Base-by-base conservation (phyloP, 2,888 invertebrate species). In the Synanthedon formicaeformis region DNA sequence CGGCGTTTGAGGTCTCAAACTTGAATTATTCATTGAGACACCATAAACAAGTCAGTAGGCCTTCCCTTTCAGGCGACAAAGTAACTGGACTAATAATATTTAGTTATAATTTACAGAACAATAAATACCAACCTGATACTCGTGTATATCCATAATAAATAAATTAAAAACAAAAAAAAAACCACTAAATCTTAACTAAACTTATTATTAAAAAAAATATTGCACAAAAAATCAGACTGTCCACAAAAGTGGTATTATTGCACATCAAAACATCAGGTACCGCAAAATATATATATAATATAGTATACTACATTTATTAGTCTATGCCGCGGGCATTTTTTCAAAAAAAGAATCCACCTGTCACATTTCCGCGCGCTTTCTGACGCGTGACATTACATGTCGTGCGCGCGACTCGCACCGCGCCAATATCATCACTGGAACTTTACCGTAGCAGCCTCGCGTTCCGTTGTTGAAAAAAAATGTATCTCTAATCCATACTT, bases 51-150 rank as follows among this genome's bases (percentile, higher is more conserved):
- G 4, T 23, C 23, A 23, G 23, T 1, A 23, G 4, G 3, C 23
- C 23, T 23, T 3, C 23, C 27, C 27, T 6, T 27, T 18, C 18
- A 18, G 18, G 23, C 23, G 4, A 23, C 23, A 23, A 23, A 23
- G 23, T 23, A 4, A 23, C 23, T 23, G 23, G 23, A 4, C 23
- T 23, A 4, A n/a, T n/a, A 16, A 23, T 23, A 23, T n/a, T n/a
- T n/a, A n/a, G n/a, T n/a, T n/a, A n/a, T n/a, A n/a, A n/a, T n/a
- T n/a, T n/a, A n/a, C n/a, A n/a, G n/a, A n/a, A n/a, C n/a, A n/a
- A n/a, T n/a, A n/a, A n/a, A n/a, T 23, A 23, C 80, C 78, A 63
- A 87, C 86, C 82, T 86, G 86, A 62, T 86, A 87, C 59, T 87
- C 86, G 52, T 75, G 80, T 56, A 84, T 73, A 79, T 87, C 86